These are phyloP conservation scores for Pegea sp. DNA, from an alignment of 23 tunicate species.

Conservation along the genomic window DNA sequence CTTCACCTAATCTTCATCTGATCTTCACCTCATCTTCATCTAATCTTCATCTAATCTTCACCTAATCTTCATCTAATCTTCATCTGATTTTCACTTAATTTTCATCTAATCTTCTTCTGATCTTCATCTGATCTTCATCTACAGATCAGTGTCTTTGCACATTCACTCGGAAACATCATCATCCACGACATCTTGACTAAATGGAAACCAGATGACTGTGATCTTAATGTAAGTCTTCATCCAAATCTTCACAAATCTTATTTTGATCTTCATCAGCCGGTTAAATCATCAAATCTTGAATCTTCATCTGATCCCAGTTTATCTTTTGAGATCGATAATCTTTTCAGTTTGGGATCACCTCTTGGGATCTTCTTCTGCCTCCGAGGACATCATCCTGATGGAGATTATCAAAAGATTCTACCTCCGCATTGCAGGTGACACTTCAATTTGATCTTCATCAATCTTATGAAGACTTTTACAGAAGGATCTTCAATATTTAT, in stretches of 20 bases:
- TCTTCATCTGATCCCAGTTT: slow-evolving; percentile 5
- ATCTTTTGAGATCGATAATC: slow-evolving; percentile 24
- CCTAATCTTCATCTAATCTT: neutral
- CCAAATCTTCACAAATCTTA: too few species aligned
- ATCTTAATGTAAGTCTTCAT: neutral
- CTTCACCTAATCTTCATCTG: neutral
- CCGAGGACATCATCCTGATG: slow-evolving; percentile 23
- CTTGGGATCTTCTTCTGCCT: slow-evolving; percentile 47
- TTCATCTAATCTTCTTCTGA: too few species aligned
- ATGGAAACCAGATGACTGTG: slow-evolving; percentile 10
- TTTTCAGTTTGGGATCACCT: slow-evolving; percentile 74
- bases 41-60: neutral
- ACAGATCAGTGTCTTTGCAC: slow-evolving; percentile 38
- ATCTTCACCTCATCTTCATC: neutral
- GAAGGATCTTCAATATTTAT: slow-evolving; percentile 44
- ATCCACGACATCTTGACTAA: slow-evolving; percentile 59
- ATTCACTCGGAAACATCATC: slow-evolving; percentile 63
- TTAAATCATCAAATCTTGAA: neutral
- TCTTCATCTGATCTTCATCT: neutral
- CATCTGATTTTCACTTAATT: neutral
- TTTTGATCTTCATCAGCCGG: too few species aligned
- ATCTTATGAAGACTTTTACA: slow-evolving; percentile 9
- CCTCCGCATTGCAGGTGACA: slow-evolving; percentile 24
- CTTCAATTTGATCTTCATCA: too few species aligned
- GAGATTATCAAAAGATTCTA: slow-evolving; percentile 21